Evolutionary conservation across 2,113 vertebrate species (phyloP).

Genomic region (Callithrix jacchus): DNA sequence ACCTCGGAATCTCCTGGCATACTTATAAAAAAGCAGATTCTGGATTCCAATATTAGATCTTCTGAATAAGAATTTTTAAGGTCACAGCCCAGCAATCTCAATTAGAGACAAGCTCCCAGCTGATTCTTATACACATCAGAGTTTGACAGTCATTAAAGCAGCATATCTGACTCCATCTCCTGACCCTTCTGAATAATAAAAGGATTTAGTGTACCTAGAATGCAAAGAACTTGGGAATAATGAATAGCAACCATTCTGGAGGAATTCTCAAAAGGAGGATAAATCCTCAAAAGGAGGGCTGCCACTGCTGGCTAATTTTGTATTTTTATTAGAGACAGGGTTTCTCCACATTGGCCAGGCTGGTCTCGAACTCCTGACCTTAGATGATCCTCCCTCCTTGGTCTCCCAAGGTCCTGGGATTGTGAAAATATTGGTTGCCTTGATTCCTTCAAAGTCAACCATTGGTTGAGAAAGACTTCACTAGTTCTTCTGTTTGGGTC

Average conservation of each 20-base stretch:
- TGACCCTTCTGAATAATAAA: not conserved
- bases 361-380: too few relatives aligned
- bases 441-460: not conserved
- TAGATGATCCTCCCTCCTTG: too few relatives aligned
- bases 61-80: not conserved
- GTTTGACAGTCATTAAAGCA: not conserved
- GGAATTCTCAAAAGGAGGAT: not conserved
- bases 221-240: not conserved
- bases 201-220: not conserved
- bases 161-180: too few relatives aligned
- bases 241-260: not conserved
- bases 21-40: not conserved
- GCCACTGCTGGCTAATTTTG: too few relatives aligned
- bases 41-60: not conserved
- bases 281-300: too few relatives aligned
- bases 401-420: not conserved
- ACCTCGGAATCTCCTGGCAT: not conserved
- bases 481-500: not conserved
- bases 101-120: not conserved
- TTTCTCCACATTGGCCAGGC: too few relatives aligned
- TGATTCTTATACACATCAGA: not conserved
- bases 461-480: not conserved
- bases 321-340: too few relatives aligned
- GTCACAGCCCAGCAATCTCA: accelerated
- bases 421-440: not conserved